Base-by-base conservation (phyloP, 2,113 vertebrate species). In the Zapus hudsonius region DNA sequence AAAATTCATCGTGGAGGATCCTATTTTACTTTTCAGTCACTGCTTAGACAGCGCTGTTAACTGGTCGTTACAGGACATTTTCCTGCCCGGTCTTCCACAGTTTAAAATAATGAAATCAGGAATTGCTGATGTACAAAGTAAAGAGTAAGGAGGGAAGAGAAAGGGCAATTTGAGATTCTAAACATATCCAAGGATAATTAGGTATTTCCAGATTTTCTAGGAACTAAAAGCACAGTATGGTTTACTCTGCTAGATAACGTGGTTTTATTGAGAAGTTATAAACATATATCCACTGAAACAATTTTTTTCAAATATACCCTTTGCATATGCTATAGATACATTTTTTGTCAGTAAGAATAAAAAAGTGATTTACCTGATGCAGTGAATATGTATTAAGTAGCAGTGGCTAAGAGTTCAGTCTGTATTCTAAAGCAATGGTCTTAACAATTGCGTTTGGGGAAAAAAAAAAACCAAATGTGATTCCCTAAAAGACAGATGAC, bases 21-120 rank as follows among this genome's bases (percentile, higher is more conserved):
- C 67, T 75, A 13, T 66, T 89, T 64, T 67, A 38, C 72, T 90
- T 90, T 67, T 86, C 83, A 75, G 63, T 67, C 74, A 69, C 42
- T 63, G 66, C 19, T 47, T 74, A 61, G 80, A 75, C 90, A 92
- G 72, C 84, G 76, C n/a, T 13, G 63, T 85, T 79, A 75, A 88
- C 75, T 64, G 69, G 74, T 82, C 55, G 80, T 52, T 84, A n/a
- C 13, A 59, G 59, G 76, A 31, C 16, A 67, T 63, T 47, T 33
- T 82, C 42, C 44, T 90, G 44, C 27, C 63, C 81, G 67, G 33
- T 72, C 42, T 83, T 83, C 63, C 57, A 67, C 66, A 81, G 83
- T 89, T 94, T 52, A 86, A 88, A 91, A n/a, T 55, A 78, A 92
- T 38, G 33, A 38, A 90, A 91, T 91, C 55, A 90, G 66, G 42